Evolutionary conservation across 1,140 invertebrate genomes (phyloP).

Genomic region (Apis florea): DNA sequence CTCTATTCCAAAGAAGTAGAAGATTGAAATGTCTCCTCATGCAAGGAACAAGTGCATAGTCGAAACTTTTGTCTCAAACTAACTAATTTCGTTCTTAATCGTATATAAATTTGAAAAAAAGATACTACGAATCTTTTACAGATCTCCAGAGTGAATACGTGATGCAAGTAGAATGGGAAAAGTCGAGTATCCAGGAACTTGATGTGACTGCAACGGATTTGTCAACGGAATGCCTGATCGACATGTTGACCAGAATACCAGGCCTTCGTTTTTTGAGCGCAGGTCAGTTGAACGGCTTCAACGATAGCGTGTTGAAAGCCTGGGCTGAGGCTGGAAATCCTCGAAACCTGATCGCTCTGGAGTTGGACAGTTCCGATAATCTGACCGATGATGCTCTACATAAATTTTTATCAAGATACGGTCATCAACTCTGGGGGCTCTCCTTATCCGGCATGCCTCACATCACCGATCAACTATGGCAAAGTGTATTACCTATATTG

Average conservation of each 20-base stretch:
- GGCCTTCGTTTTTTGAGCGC: conserved; percentile 94
- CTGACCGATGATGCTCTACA: conserved; percentile 95
- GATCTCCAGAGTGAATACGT: conserved; percentile 94
- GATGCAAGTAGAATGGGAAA: conserved; percentile 98
- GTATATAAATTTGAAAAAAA: neutral
- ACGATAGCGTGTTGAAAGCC: conserved; percentile 94
- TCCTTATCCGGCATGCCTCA: conserved; percentile 97
- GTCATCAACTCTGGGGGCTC: conserved; percentile 92
- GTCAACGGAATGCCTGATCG: conserved; percentile 94
- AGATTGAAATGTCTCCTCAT: conserved; percentile 95
- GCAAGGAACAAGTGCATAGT: conserved; percentile 93
- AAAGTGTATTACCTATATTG: conserved; percentile 93
- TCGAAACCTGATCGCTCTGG: conserved; percentile 91
- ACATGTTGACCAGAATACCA: conserved; percentile 94
- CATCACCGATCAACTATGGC: conserved; percentile 98
- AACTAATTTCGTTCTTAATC: no score
- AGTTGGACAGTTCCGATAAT: conserved; percentile 97
- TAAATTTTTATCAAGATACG: conserved; percentile 94
- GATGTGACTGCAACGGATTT: conserved; percentile 98
- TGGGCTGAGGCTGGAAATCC: conserved; percentile 95
- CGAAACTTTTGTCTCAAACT: neutral
- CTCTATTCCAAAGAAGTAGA: conserved; percentile 95
- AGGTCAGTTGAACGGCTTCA: conserved; percentile 98
- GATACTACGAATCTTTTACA: conserved; percentile 70
- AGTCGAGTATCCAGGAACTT: conserved; percentile 94